phyloP scores from a whole-genome alignment of 2,113 vertebrate genomes.

The Poeciliopsis prolifica region DNA sequence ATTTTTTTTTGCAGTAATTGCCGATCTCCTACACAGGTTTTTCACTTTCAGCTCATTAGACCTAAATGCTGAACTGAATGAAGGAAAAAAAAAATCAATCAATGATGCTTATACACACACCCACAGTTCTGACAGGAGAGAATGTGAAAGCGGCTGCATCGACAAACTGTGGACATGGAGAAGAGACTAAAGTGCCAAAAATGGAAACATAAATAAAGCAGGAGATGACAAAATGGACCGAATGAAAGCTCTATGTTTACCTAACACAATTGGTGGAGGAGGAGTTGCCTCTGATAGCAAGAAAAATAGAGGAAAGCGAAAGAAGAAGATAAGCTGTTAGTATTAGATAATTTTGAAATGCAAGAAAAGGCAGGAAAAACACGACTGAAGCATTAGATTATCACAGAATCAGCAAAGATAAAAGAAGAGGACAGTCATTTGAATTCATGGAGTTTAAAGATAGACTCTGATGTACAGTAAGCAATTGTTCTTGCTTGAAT shows the following conservation, averaged over 20 bases:
- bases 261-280: conserved; percentile 93
- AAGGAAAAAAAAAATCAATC: background rate
- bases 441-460: background rate
- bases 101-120: background rate
- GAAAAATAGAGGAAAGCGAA: conserved; percentile 80
- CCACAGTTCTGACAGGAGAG: background rate
- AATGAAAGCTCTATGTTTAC: conserved; percentile 84
- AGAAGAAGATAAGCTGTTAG: conserved; percentile 69
- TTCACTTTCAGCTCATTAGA: conserved; percentile 3
- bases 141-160: conserved; percentile 11
- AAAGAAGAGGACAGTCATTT: background rate
- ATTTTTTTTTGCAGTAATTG: background rate
- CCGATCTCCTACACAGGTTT: background rate
- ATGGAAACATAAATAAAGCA: background rate
- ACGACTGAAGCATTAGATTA: background rate
- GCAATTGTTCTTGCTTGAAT: background rate
- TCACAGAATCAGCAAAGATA: background rate
- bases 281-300: conserved; percentile 92
- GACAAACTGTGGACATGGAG: background rate
- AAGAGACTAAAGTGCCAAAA: background rate
- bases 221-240: conserved; percentile 9
- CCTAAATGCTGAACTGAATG: background rate
- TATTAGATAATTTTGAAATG: conserved; percentile 31
- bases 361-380: conserved; percentile 31
- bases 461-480: background rate